Base-by-base conservation (phyloP, 1,140 invertebrate genomes). In the Zaprionus davidi region DNA sequence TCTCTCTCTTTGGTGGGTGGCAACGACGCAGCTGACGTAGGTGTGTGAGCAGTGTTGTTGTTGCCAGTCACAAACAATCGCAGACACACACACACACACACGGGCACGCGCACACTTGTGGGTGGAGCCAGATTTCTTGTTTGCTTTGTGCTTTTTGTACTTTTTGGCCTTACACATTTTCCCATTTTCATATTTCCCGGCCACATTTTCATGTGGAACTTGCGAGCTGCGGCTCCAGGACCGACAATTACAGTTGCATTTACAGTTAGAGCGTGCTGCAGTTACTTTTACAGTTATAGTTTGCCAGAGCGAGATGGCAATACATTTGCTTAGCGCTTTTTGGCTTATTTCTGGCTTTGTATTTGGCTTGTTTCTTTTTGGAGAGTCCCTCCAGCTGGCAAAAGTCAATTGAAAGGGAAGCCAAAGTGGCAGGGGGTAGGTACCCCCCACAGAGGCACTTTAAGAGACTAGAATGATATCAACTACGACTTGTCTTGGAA, bases 1-100 rank as follows among this genome's bases (percentile, higher is more conserved):
- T n/a, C n/a, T 7, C 62, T 78, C 76, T 78, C 60, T 78, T 66
- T 57, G 17, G 60, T 82, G 81, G 80, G 79, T 81, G 79, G 79
- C 68, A 22, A 74, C 80, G 34, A 51, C 28, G 51, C 59, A 46
- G 56, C 24, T 51, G 44, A 6, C 44, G 44, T 34, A 46, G 38
- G 56, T 60, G 55, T 59, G 51, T 31, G 20, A 17, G 62, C 26
- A 62, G 64, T 60, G 28, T 31, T 31, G 7, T 31, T 31, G 28
- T 31, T 31, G 28, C 7, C 9, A 34, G 9, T 11, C 56, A 63
- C 69, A 70, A 28, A 31, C n/a, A 56, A 26, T 26, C 13, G 2
- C 13, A 6, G 57, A 65, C 57, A 58, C 69, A 64, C 38, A 46
- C 9, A 20, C 4, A 12, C 34, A 41, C 41, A 64, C 46, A 24